These are phyloP conservation scores for Tethya wilhelma DNA, from an alignment of 37 sponge, comb jelly and placozoan genomes.

Conservation along the genomic window DNA sequence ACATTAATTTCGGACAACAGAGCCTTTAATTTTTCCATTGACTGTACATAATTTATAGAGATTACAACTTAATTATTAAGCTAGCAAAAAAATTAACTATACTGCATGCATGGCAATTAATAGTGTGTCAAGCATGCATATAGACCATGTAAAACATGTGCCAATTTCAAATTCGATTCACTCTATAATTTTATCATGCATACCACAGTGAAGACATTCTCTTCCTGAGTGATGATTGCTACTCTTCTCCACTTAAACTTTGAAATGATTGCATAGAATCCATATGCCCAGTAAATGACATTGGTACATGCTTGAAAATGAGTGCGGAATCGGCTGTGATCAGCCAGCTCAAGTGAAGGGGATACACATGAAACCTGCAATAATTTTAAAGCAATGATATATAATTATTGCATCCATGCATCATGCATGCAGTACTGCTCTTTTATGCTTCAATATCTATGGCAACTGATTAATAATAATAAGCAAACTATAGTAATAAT, in stretches of 20 bases:
- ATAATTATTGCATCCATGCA: no score
- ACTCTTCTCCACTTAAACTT: slow-evolving; percentile 42
- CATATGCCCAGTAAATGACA: slow-evolving; percentile 24
- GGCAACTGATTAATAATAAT: no score
- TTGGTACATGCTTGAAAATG: slow-evolving; percentile 48
- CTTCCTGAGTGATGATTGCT: slow-evolving; percentile 53
- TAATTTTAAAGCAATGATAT: no score
- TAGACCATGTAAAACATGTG: not conserved
- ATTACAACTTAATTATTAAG: no score
- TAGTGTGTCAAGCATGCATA: not conserved
- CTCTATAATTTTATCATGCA: no score
- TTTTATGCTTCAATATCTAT: no score
- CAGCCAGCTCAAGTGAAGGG: slow-evolving; percentile 21
- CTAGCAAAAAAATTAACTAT: no score
- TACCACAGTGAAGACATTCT: slow-evolving; percentile 57
- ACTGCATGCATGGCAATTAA: not conserved
- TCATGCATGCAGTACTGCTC: no score
- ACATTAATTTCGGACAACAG: not conserved
- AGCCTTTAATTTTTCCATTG: slow-evolving; percentile 13
- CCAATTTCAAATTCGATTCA: not conserved
- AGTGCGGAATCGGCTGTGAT: slow-evolving; percentile 15
- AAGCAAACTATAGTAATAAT: no score
- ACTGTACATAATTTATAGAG: no score
- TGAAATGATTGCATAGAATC: slow-evolving; percentile 13
- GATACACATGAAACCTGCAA: slow-evolving; percentile 61